Evolutionary conservation across 37 sponge, comb jelly and placozoan species (phyloP).

Genomic region (Lycopodina hypogea): DNA sequence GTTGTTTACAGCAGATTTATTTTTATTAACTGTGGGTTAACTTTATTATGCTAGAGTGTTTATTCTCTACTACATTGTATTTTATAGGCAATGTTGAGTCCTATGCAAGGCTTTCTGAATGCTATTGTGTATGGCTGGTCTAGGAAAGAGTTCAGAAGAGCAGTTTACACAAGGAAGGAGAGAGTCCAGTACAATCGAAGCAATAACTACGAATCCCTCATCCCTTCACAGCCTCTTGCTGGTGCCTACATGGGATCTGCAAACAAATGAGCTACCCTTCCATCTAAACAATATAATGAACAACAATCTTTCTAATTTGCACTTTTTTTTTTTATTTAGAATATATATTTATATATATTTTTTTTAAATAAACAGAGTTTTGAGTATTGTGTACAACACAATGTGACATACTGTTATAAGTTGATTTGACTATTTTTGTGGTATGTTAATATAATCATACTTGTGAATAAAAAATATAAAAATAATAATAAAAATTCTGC

Average conservation of each 20-base stretch:
- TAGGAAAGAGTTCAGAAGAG: constrained; percentile 51
- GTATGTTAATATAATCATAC: too few species aligned
- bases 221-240: neutral
- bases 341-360: neutral
- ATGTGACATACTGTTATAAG: neutral
- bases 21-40: too few species aligned
- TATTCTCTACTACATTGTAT: neutral
- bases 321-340: neutral
- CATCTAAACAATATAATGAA: neutral
- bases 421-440: too few species aligned
- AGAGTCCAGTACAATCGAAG: neutral
- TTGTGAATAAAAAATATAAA: neutral
- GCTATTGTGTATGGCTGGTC: constrained; percentile 76
- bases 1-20: too few species aligned
- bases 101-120: constrained; percentile 74
- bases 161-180: neutral
- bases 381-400: neutral
- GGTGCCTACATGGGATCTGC: neutral
- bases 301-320: neutral
- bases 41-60: neutral
- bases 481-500: neutral
- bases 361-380: too few species aligned
- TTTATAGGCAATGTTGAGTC: constrained; percentile 61
- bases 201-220: constrained; percentile 19
- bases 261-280: too few species aligned